Base-by-base conservation (phyloP, 2,113 vertebrate species). In the Copsychus sechellarum region DNA sequence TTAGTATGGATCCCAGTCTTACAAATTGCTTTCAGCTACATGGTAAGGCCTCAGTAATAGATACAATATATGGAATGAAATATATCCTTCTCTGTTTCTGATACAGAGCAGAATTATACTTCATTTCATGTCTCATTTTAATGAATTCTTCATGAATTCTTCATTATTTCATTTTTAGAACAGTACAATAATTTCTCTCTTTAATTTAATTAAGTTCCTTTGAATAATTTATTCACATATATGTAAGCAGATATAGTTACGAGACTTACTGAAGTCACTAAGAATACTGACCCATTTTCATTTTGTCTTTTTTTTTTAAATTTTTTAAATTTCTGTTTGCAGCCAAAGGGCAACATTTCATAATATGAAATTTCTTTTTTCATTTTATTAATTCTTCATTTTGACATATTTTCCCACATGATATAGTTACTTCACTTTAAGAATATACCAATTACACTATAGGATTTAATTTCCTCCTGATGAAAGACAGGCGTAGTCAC, bases 171-270 rank as follows among this genome's bases (percentile, higher is more conserved):
- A 53, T 82, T 89, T 83, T 79, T 47, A 53, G 31, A 56, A 25
- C 11, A 29, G 66, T 40, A 42, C 65, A 92, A 93, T 43, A 73
- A 60, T 91, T 91, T 82, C 7, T 84, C 9, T 72, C 51, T 69
- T 90, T 61, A 71, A 60, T 80, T 88, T 73, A 26, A 15, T 86
- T 73, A 92, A 13, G 3, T 72, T 72, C 12, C 31, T 53, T 40
- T 93, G 11, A 87, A 91, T 93, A 87, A 91, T 89, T 87, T 67
- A 93, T 81, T 87, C 51, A 74, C 56, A 24, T 56, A 82, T 53
- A 15, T 85, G 7, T 64, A 76, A 91, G 84, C 58, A 70, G 38
- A 81, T 87, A 57, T 16, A 58, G 22, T 58, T 85, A 38, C 79
- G 73, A 78, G 51, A 57, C 24, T 85, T 90, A 69, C 6, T 86